Evolutionary conservation across 2,888 invertebrate genomes (phyloP).

Genomic region (Leistus spinibarbis): DNA sequence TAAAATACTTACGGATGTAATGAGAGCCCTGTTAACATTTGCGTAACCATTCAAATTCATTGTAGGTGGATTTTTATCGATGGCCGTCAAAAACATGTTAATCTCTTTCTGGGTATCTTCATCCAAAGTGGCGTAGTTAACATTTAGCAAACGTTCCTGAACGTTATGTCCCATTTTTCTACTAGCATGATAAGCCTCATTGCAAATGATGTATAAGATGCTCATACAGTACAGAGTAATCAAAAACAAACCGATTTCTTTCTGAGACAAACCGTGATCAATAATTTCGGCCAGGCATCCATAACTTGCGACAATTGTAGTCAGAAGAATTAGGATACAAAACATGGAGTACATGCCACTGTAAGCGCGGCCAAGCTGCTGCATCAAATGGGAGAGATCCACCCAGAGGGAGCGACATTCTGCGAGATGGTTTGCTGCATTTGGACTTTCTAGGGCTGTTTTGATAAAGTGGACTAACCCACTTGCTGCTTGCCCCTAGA

Average conservation of each 20-base stretch:
- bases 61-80: constrained; percentile 75
- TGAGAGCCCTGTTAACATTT: constrained; percentile 71
- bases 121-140: constrained; percentile 70
- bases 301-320: constrained; percentile 74
- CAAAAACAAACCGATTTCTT: constrained; percentile 73
- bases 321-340: constrained; percentile 74
- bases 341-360: constrained; percentile 80
- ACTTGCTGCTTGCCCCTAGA: constrained; percentile 54
- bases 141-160: constrained; percentile 68
- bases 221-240: constrained; percentile 75
- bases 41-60: constrained; percentile 79
- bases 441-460: constrained; percentile 66
- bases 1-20: constrained; percentile 69
- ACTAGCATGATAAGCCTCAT: constrained; percentile 73
- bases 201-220: constrained; percentile 73
- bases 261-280: constrained; percentile 73
- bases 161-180: constrained; percentile 60
- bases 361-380: constrained; percentile 74
- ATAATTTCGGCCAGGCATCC: constrained; percentile 74
- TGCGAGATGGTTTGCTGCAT: constrained; percentile 68
- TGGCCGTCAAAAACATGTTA: constrained; percentile 75
- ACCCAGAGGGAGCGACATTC: constrained; percentile 74
- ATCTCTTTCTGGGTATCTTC: constrained; percentile 70
- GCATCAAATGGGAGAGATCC: constrained; percentile 79
- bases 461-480: constrained; percentile 69